These are phyloP conservation scores for Ladona fulva DNA, from an alignment of 1,140 invertebrate species.

Conservation along the genomic window DNA sequence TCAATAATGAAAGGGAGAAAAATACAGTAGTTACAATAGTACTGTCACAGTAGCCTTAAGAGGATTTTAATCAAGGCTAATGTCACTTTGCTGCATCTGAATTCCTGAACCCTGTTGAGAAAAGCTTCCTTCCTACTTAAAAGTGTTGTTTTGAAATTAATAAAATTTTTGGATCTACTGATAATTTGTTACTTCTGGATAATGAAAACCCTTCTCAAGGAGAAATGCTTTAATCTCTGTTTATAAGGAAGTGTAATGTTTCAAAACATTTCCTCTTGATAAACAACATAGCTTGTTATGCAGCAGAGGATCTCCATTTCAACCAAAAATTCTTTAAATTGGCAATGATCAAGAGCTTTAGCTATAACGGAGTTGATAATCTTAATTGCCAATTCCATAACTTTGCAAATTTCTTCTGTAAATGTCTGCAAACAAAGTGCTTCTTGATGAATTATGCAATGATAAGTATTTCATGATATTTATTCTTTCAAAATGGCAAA, in stretches of 20 bases:
- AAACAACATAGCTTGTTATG: not conserved
- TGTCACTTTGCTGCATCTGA: not conserved
- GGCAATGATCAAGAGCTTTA: not conserved
- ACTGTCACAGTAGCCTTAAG: not conserved
- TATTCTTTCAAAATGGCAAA: not conserved
- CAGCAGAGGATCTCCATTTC: not conserved
- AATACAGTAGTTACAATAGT: too few species aligned
- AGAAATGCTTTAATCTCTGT: not conserved
- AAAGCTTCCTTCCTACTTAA: not conserved
- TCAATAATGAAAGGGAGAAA: not conserved
- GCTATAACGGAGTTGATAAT: too few species aligned
- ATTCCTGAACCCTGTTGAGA: not conserved
- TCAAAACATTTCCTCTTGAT: not conserved
- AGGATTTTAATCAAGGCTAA: not conserved
- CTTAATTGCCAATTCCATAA: not conserved
- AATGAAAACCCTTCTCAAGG: not conserved
- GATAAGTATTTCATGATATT: not conserved
- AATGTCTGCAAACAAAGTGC: not conserved
- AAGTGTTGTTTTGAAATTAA: not conserved
- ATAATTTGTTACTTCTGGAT: not conserved
- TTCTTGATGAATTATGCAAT: not conserved
- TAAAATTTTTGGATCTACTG: not conserved
- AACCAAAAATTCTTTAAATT: not conserved
- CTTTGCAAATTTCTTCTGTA: not conserved
- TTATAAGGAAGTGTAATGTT: not conserved